Base-by-base conservation (phyloP, 1,140 invertebrate species). In the Battus philenor region DNA sequence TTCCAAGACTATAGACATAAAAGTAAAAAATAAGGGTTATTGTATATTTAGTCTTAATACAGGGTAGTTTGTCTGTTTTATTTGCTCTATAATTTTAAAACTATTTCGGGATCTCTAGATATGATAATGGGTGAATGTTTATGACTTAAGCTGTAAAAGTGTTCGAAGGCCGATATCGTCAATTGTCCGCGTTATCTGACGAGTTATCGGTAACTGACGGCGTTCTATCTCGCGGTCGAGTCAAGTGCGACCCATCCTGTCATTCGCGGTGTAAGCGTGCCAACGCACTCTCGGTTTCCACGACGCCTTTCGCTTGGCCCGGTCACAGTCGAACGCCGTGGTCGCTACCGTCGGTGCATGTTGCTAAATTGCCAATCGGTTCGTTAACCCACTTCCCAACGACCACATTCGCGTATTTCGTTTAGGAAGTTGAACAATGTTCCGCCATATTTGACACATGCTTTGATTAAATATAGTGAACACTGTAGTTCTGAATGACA, bases 211-310 rank as follows among this genome's bases (percentile, higher is more conserved):
- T 58, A 31, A 55, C 54, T 59, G 73, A 61, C 63, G 68, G 62
- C 72, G 66, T 80, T 82, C 78, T 75, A 77, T 82, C 72, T 72
- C 64, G 62, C 62, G 65, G 59, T 56, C 63, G 66, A 45, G 47
- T 43, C 58, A 61, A 66, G 67, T 68, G 57, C 65, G 61, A 65
- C 61, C 64, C 71, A 77, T 74, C 66, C 68, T 64, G 70, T 54
- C 77, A 79, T 68, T 81, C 67, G 72, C 58, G 66, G 58, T 65
- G 67, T 68, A 74, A 68, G 55, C 64, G 77, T 68, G 73, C 61
- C 65, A 67, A 78, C 62, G 69, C 62, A 68, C 76, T 79, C 76
- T 75, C 72, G 67, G 62, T 73, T 80, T 75, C 77, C 60, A 65
- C 55, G 59, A 52, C 54, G 68, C 75, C 75, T 78, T 78, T 79